Base-by-base conservation (phyloP, 2,888 invertebrate genomes). In the Pyrrhosoma nymphula region DNA sequence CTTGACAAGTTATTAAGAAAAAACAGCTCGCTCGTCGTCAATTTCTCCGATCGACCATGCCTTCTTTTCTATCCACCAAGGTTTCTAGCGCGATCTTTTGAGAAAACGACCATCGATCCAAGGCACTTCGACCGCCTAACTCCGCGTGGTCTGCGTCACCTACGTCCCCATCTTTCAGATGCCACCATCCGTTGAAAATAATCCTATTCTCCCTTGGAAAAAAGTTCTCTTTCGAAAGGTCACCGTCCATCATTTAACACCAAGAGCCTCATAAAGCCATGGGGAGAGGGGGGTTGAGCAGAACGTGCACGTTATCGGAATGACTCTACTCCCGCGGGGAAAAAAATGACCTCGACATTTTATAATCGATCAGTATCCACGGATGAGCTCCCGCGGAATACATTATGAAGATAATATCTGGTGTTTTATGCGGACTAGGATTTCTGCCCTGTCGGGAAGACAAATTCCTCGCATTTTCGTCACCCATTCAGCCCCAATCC, bases 261-360 rank as follows among this genome's bases (percentile, higher is more conserved):
- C 82, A 35, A 82, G 30, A 35, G 30, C 82, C 82, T 30, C 35
- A 82, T 82, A 82, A 35, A 82, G 35, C 35, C 35, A 60, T 16
- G 47, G 47, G 47, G 47, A 2, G 47, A 47, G 47, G 47, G 8
- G 0, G n/a, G n/a, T 26, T 10, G 30, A 82, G 35, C 82, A 35
- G 4, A 14, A 1, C 35, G 4, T 35, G 26, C 35, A 35, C 30
- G 82, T 35, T 82, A 82, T 82, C 82, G 18, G 35, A 82, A 82
- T 35, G 82, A 82, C 82, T 35, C 35, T 12, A 16, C 82, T 35
- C 82, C 30, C 82, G 26, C 35, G 35, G 82, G 35, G 69, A 82
- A 35, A 82, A 82, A 82, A 82, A 82, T 82, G 82, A 35, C 82
- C 82, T 82, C 82, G 82, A 82, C 82, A 82, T 82, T 82, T 82